phyloP scores from a whole-genome alignment of 2,888 invertebrate species.

The Drosophila austrosaltans region DNA sequence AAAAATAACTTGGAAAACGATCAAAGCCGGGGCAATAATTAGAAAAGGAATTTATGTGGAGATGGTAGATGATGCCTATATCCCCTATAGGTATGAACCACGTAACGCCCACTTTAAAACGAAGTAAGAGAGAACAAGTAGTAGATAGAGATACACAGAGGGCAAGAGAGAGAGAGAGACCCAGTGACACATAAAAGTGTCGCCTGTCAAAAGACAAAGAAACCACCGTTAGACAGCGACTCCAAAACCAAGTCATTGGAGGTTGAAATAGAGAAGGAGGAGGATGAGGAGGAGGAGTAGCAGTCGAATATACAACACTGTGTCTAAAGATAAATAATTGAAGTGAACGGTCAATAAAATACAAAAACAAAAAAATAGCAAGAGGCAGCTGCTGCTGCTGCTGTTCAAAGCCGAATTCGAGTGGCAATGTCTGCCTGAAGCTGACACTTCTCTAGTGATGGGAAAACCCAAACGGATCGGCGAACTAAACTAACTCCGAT shows the following conservation, averaged over 20 bases:
- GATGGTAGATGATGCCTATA: slow-evolving; percentile 16
- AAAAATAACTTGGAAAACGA: slow-evolving; percentile 1
- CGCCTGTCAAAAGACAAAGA: slow-evolving; percentile 56
- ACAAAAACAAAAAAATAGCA: slow-evolving; percentile 49
- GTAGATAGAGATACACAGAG: not conserved
- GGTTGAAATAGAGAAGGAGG: slow-evolving; percentile 7
- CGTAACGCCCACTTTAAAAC: slow-evolving; percentile 15
- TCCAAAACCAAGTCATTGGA: slow-evolving; percentile 5
- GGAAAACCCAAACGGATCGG: slow-evolving; percentile 2
- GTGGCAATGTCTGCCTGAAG: slow-evolving; percentile 21
- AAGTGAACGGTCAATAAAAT: slow-evolving; percentile 61
- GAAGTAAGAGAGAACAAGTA: not conserved
- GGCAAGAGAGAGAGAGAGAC: slow-evolving; percentile 40
- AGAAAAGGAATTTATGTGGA: slow-evolving; percentile 58
- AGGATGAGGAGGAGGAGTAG: not conserved
- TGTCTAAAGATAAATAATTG: slow-evolving; percentile 60
- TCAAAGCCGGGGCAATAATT: slow-evolving; percentile 64
- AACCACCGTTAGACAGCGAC: slow-evolving; percentile 47
- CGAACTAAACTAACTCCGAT: not conserved
- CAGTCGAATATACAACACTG: slow-evolving; percentile 23
- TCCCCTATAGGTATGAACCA: slow-evolving; percentile 25
- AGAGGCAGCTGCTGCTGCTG: slow-evolving; percentile 28
- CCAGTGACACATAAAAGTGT: slow-evolving; percentile 76
- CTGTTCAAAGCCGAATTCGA: slow-evolving; percentile 32
- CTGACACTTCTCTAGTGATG: slow-evolving; percentile 18